These are phyloP conservation scores for Lacanobia wlatinum DNA, from an alignment of 2,888 invertebrate genomes.

Conservation along the genomic window DNA sequence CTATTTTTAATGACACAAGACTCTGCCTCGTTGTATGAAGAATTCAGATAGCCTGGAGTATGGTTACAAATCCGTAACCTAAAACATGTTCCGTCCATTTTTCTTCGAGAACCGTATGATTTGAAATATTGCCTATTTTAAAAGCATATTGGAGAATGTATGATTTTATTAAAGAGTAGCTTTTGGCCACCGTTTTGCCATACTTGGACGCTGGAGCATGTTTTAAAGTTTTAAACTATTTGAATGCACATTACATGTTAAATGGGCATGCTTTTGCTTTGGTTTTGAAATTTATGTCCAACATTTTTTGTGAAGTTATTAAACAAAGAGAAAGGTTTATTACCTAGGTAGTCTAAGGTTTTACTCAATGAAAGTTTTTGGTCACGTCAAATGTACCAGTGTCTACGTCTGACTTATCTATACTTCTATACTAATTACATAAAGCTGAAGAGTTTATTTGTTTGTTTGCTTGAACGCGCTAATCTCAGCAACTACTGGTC, in stretches of 20 bases:
- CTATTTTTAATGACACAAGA: slow-evolving; percentile 71
- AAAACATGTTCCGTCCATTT: slow-evolving; percentile 58
- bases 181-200: slow-evolving; percentile 9
- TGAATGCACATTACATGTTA: background rate
- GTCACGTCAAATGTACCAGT: background rate
- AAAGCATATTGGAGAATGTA: slow-evolving; percentile 33
- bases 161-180: slow-evolving; percentile 29
- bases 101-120: slow-evolving; percentile 47
- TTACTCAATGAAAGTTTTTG: background rate
- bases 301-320: too few relatives aligned
- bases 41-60: slow-evolving; percentile 62
- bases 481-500: too few relatives aligned
- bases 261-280: background rate
- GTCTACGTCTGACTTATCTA: too few relatives aligned
- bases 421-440: too few relatives aligned
- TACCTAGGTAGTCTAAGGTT: background rate
- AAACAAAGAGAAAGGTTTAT: too few relatives aligned
- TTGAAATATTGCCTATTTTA: slow-evolving; percentile 61
- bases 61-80: slow-evolving; percentile 49
- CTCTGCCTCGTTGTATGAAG: slow-evolving; percentile 57
- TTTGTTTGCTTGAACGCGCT: too few relatives aligned
- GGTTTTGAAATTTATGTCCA: too few relatives aligned
- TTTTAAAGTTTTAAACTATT: slow-evolving; percentile 4
- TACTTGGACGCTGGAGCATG: background rate
- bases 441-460: too few relatives aligned